Evolutionary conservation across 1,140 invertebrate species (phyloP).

Genomic region (Panagrolaimus sp.): DNA sequence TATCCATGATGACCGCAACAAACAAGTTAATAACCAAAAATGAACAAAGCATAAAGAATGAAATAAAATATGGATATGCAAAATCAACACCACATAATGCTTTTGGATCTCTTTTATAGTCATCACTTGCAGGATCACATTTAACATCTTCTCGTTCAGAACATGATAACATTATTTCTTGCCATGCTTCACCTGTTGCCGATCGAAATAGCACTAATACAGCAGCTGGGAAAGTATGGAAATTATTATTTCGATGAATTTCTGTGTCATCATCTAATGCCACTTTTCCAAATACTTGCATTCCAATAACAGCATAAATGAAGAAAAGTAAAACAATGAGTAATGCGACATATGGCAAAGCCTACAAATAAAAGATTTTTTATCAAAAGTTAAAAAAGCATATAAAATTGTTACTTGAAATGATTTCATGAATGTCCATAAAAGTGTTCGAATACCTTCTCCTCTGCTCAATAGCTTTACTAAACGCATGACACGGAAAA

Average conservation of each 20-base stretch:
- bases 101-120: constrained; percentile 56
- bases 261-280: constrained; percentile 70
- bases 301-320: constrained; percentile 98
- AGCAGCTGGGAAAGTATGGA: constrained; percentile 94
- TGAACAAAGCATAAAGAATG: constrained; percentile 96
- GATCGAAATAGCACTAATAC: constrained; percentile 86
- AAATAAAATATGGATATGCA: constrained; percentile 97
- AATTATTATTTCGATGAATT: constrained; percentile 94
- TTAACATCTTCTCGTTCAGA: constrained; percentile 66
- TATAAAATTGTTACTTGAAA: constrained; percentile 69
- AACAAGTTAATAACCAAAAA: constrained; percentile 98
- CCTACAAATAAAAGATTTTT: constrained; percentile 68
- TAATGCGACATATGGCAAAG: constrained; percentile 95
- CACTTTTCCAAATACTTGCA: constrained; percentile 99
- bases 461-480: constrained; percentile 94
- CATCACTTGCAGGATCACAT: constrained; percentile 72
- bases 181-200: constrained; percentile 76
- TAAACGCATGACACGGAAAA: constrained; percentile 96
- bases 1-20: constrained; percentile 99
- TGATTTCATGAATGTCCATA: constrained; percentile 99
- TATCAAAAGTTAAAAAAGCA: too few species aligned
- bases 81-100: constrained; percentile 78
- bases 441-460: constrained; percentile 89
- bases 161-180: constrained; percentile 95
- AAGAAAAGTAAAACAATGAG: constrained; percentile 98